A percentile compares a stretch with the other conserved stretches of the same genome.
phyloP scores from a whole-genome alignment of 2,888 invertebrate genomes.

The Eupithecia centaureata region DNA sequence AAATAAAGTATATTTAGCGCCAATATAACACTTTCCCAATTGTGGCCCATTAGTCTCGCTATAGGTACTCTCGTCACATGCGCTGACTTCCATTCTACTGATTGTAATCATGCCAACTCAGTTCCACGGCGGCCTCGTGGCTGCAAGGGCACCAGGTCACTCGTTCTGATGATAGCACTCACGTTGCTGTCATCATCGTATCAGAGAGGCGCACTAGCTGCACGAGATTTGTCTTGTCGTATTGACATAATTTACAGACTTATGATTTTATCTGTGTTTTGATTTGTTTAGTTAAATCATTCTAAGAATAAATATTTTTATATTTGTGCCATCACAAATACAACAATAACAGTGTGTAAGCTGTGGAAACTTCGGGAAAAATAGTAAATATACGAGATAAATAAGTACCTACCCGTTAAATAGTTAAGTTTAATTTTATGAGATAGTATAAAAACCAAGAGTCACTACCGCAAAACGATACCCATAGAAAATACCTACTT shows the following conservation, averaged over 20 bases:
- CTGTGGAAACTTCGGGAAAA: too few relatives aligned
- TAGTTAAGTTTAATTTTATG: too few relatives aligned
- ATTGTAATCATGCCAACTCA: background rate
- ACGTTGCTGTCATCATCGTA: background rate
- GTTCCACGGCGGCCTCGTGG: background rate
- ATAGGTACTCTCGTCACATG: background rate
- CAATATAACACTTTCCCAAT: background rate
- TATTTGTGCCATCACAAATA: too few relatives aligned
- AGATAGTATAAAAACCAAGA: too few relatives aligned
- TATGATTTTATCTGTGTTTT: background rate
- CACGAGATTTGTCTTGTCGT: background rate
- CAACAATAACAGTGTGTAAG: too few relatives aligned
- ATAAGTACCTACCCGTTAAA: too few relatives aligned
- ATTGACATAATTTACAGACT: background rate
- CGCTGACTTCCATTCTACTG: background rate
- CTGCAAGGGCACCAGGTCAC: background rate
- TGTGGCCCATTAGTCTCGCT: background rate
- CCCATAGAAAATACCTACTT: too few relatives aligned
- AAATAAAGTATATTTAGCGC: background rate
- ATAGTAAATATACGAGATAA: too few relatives aligned
- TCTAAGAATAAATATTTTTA: too few relatives aligned
- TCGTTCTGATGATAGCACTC: background rate
- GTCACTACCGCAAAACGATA: too few relatives aligned
- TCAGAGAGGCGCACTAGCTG: background rate
- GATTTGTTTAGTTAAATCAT: background rate